Evolutionary conservation across 2,113 vertebrate species (phyloP).

Genomic region (Odontesthes bonariensis): DNA sequence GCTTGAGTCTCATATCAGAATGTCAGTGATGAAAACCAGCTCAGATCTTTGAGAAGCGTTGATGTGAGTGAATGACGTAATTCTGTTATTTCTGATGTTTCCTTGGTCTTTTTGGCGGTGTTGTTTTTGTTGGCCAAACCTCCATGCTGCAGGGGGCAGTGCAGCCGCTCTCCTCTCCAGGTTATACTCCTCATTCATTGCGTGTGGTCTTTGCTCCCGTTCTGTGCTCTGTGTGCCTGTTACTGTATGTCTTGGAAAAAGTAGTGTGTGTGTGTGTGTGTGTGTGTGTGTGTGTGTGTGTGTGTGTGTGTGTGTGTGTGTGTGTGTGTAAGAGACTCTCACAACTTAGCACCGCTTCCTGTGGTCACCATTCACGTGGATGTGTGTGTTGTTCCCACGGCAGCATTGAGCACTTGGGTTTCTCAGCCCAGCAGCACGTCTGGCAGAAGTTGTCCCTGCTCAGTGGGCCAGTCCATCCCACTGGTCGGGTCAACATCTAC

Average conservation of each 20-base stretch:
- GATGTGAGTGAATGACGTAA: neutral
- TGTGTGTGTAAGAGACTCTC: slow-evolving; percentile 19
- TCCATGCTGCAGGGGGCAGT: slow-evolving; percentile 63
- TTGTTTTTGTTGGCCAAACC: slow-evolving; percentile 65
- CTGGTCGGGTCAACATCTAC: slow-evolving; percentile 58
- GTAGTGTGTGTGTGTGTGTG: slow-evolving; percentile 10
- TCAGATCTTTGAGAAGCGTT: neutral
- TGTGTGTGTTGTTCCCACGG: slow-evolving; percentile 35
- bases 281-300: slow-evolving; percentile 19
- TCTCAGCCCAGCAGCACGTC: slow-evolving; percentile 8
- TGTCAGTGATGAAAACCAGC: neutral
- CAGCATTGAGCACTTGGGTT: slow-evolving; percentile 18
- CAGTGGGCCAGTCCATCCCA: slow-evolving; percentile 16
- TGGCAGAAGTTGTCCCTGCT: slow-evolving; percentile 57
- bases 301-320: slow-evolving; percentile 7
- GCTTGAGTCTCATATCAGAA: neutral
- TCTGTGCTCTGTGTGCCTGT: slow-evolving; percentile 62
- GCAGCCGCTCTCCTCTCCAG: slow-evolving; percentile 66
- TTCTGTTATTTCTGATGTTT: slow-evolving; percentile 42
- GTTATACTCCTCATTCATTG: slow-evolving; percentile 62
- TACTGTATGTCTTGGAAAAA: neutral
- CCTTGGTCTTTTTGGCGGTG: slow-evolving; percentile 55
- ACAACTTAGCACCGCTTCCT: slow-evolving; percentile 51
- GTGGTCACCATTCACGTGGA: slow-evolving; percentile 59
- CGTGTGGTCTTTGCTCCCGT: neutral